Base-by-base conservation (phyloP, 2,888 invertebrate species). In the Malacosoma neustria region DNA sequence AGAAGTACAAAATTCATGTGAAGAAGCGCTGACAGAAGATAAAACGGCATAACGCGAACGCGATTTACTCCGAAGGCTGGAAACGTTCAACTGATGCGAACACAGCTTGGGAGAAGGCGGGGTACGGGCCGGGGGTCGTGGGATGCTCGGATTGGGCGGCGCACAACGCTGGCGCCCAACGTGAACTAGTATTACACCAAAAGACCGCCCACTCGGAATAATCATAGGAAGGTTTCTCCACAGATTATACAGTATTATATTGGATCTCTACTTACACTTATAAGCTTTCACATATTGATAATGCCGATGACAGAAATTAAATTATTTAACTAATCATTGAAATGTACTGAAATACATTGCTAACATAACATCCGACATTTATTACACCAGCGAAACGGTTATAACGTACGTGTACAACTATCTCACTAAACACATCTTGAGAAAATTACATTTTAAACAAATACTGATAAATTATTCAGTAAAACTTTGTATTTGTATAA, bases 11-110 rank as follows among this genome's bases (percentile, higher is more conserved):
- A 61, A 70, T 72, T 80, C 72, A 74, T 74, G 72, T 75, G 76
- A 55, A 65, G 77, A 62, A 68, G 67, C 73, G 71, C 73, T 68
- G 79, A 61, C 77, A 70, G 69, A 57, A 65, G 64, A 57, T 61
- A 47, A 60, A 61, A 59, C 77, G 69, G 69, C 84, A 82, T 84
- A 66, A 64, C 82, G 74, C 80, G 70, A 72, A 72, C 79, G 70
- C 81, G 74, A 50, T 59, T 59, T 59, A 61, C 67, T 66, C 58
- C 65, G 67, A 51, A 46, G 72, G 62, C 66, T 67, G 67, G 67
- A 58, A 71, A 58, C 74, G 77, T 76, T 72, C 70, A 66, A 81
- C 81, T 81, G 77, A 70, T 52, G 51, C 42, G n/a, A 32, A 37
- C 34, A 33, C 32, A 33, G 43, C 41, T 43, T 34, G 39, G 36